Percentiles rank a stretch among this genome's conserved stretches.
These are phyloP conservation scores for Taxidea taxus DNA, from an alignment of 2,113 vertebrate species.

Conservation along the genomic window DNA sequence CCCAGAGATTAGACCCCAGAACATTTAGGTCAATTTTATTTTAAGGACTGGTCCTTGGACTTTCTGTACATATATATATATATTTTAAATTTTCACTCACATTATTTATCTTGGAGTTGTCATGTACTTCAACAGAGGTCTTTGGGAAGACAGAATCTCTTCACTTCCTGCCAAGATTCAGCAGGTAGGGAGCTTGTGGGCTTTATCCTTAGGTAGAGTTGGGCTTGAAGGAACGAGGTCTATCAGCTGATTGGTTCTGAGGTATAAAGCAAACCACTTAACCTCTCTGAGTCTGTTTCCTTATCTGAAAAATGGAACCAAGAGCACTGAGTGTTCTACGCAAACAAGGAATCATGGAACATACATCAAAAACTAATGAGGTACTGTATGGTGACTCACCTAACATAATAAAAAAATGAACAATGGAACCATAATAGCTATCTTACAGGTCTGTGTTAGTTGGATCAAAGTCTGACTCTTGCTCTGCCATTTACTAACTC, in stretches of 20 bases:
- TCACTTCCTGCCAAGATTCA: neutral
- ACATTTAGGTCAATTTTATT: neutral
- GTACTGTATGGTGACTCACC: no score
- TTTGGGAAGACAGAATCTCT: neutral
- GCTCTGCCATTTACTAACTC: neutral
- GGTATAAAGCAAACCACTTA: neutral
- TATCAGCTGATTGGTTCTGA: neutral
- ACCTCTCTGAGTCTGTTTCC: neutral
- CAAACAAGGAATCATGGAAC: no score
- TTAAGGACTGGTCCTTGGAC: neutral
- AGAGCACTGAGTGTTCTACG: no score
- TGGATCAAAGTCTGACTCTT: neutral
- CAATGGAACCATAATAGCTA: neutral
- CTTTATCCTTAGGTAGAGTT: neutral
- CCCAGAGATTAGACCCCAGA: neutral
- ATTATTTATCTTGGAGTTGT: neutral
- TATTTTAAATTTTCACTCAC: neutral
- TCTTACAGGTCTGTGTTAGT: neutral
- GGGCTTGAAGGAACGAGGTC: neutral
- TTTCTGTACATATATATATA: neutral
- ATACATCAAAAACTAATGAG: no score
- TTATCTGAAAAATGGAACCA: neutral
- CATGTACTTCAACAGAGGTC: neutral
- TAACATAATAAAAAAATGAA: neutral
- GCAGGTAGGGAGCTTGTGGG: rapidly evolving